Evolutionary conservation across 2,113 vertebrate genomes (phyloP), one percentile per base, ranked within the genome.

Genomic region (Sebastes fasciatus): DNA sequence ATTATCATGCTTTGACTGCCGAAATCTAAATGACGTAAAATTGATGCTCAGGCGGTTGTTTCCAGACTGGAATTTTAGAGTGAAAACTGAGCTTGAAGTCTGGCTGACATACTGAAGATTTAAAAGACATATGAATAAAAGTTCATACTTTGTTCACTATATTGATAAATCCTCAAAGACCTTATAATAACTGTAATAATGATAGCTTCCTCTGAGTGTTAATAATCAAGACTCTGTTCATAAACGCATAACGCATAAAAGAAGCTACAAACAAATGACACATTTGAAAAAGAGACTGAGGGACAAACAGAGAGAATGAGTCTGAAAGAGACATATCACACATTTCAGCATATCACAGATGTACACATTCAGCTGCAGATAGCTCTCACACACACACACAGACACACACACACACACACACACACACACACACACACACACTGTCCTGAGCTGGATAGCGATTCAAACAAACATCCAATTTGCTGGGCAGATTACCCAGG

Each of bases 381-480:
- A 52, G 43, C 45, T 75, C 79, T 76, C 46, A 80, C 17, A 63
- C 9, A 63, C 51, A 64, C 49, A 85, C 81, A 61, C 51, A 64
- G 45, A 85, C 81, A 61, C 26, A 52, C 42, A 64, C 21, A 57
- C 16, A 87, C 6, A 70, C n/a, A 78, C 54, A 68, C 57, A 58
- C 48, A 74, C 14, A 65, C 65, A 69, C 55, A 63, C 5, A 79
- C 19, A 58, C 23, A 49, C 8, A 61, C 19, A 52, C 63, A 73
- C 21, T 51, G 71, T 74, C 82, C 82, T 76, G 71, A 82, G 61
- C 74, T 78, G 65, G 70, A 83, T 75, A 75, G 78, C 78, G 51
- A 91, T 94, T 95, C 88, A 90, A 93, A 89, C 90, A 93, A 94
- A 93, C 89, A 94, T 93, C 92, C 93, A 91, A 94, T 94, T 95